Percentiles rank a stretch among this genome's conserved stretches.
Conservation (phyloP, 2,797 vertebrate species). For the Allobates femoralis region DNA sequence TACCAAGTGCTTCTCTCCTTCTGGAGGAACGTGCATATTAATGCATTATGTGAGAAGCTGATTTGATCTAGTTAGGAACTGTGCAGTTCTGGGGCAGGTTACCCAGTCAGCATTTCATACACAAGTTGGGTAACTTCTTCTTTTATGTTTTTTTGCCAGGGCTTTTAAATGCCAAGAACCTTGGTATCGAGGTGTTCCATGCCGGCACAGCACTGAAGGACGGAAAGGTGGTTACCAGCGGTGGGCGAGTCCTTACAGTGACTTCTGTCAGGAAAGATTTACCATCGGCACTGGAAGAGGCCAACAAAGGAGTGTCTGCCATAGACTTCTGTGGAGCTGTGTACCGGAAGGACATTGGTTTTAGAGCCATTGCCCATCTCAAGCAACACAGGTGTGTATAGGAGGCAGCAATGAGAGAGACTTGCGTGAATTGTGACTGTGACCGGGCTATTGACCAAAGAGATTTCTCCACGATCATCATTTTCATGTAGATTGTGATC, state of each 20-base stretch:
- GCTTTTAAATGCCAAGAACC: constrained; percentile 78
- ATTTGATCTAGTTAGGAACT: too few relatives aligned
- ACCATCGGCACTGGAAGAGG: constrained; percentile 77
- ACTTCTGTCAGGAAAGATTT: constrained; percentile 82
- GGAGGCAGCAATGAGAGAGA: constrained; percentile 23
- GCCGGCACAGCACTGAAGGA: constrained; percentile 86
- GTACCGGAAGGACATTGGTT: constrained; percentile 89
- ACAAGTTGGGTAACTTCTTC: not conserved
- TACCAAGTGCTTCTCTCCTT: too few relatives aligned
- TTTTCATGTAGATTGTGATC: not conserved
- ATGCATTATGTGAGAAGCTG: too few relatives aligned
- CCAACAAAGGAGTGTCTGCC: constrained; percentile 81
- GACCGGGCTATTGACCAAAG: not conserved
- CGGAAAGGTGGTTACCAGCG: constrained; percentile 82
- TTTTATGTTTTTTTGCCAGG: constrained; percentile 72
- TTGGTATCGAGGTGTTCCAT: constrained; percentile 90
- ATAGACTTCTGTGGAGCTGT: constrained; percentile 84
- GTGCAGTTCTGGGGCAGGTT: too few relatives aligned
- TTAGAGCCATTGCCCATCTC: constrained; percentile 85
- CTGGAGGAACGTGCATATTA: too few relatives aligned
- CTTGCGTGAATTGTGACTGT: not conserved
- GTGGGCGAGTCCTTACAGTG: constrained; percentile 90
- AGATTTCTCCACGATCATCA: not conserved
- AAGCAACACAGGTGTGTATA: constrained; percentile 83
- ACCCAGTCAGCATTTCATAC: too few relatives aligned